Base-by-base conservation (phyloP, 2,797 vertebrate genomes). In the Acanthis flammea region DNA sequence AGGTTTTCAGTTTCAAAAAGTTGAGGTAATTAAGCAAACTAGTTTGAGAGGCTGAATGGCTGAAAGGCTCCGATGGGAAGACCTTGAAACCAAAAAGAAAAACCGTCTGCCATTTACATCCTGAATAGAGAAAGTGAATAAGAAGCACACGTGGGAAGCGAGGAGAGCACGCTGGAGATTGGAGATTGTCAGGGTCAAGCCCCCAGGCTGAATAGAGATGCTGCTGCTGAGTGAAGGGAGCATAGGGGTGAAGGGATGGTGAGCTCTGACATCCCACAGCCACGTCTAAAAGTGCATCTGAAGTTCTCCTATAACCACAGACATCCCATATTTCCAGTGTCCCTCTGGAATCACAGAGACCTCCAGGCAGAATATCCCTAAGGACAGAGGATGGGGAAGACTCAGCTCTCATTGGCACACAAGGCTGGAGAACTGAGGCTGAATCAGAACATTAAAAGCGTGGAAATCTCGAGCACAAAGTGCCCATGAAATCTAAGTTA, bases 1-100 rank as follows among this genome's bases (percentile, higher is more conserved):
- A 88, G 65, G 73, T 78, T 92, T 86, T 51, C 58, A 5, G 14
- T 78, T 93, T 82, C 85, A 66, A 47, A 81, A 73, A 77, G 70
- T 17, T 35, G 60, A 85, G 44, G 51, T 87, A 81, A 93, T 91
- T 85, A 85, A 88, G 50, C 6, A 0, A 63, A 70, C 55, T 44
- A 9, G 45, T 85, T 79, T 60, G 81, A 89, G 84, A 91, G 81
- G 80, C 67, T 54, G 83, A 83, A 81, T 33, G 50, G 70, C 68
- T 92, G 74, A 81, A 92, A 92, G 51, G 80, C 74, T 92, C 45
- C 14, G 1, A 10, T 3, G 23, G 44, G 77, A 73, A 85, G 67
- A 82, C 35, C 63, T 79, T 62, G 74, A 92, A 93, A 76, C 35
- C 48, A 24, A 66, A 83, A 84, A 57, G 57, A 53, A 79, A 88